Base-by-base conservation (phyloP, 2,797 vertebrate species). In the Brachyalestes nurse region DNA sequence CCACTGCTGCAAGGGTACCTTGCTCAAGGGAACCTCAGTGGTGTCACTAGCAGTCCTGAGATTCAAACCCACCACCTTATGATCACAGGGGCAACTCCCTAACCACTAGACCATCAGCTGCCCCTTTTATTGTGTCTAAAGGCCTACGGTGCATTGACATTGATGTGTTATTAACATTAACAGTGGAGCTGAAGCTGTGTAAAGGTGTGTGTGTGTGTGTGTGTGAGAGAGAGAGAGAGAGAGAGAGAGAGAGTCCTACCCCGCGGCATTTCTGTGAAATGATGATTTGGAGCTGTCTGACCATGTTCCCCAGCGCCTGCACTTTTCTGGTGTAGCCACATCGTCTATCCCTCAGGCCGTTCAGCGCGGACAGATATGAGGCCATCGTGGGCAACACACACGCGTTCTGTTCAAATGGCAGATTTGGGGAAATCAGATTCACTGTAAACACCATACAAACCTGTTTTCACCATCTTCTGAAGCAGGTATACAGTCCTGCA, bases 321-420 rank as follows among this genome's bases (percentile, higher is more conserved):
- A 91, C 84, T 0, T 89, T 86, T 55, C 77, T 79, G 53, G 87
- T 90, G 86, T 91, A 88, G 0, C 85, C 81, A 9, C 91, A 93
- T 67, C 86, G 84, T 21, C 86, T 83, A 10, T 83, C 53, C 66
- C 88, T 81, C 80, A 91, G 75, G 72, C 78, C 86, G 0, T 86
- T 87, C 28, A 93, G 76, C 74, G 88, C 28, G 45, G 80, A 83
- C 69, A 90, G 17, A 82, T 92, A 92, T 47, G 71, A 79, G 72
- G 75, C 83, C 79, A 92, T 90, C 66, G 87, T 89, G 72, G 88
- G 25, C 88, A 93, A 88, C 76, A 92, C 86, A 60, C 91, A 92
- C 0, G 87, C 88, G 28, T 93, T 93, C 92, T 93, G 88, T n/a
- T 2, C n/a, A 12, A 12, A 17, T 2, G 62, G 2, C 28, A 13